These are phyloP conservation scores for Clarias gariepinus DNA, from an alignment of 2,113 vertebrate genomes.

Conservation along the genomic window DNA sequence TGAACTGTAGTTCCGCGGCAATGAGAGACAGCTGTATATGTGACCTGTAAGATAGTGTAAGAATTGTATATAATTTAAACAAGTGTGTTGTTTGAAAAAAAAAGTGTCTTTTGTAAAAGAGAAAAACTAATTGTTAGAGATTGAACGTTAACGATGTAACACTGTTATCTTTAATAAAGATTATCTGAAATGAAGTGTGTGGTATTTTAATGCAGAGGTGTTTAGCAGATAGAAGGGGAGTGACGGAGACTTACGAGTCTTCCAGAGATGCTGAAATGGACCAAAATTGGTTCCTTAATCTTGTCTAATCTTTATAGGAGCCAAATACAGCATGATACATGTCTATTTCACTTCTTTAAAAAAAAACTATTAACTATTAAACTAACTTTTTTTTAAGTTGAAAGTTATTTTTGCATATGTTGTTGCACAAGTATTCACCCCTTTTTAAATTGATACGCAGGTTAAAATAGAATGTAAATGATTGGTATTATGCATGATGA, in stretches of 20 bases:
- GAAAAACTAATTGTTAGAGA: background rate
- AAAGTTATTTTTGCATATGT: background rate
- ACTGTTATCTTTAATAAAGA: background rate
- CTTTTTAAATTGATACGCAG: background rate
- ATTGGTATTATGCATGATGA: too few relatives aligned
- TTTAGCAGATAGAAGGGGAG: background rate
- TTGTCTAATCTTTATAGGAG: too few relatives aligned
- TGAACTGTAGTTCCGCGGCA: background rate
- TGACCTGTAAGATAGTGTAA: constrained; percentile 47
- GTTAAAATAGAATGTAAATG: background rate
- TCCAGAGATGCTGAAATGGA: background rate
- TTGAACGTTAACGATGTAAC: background rate
- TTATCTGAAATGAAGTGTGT: background rate
- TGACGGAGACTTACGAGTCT: background rate
- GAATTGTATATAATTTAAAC: constrained; percentile 40
- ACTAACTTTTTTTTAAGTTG: too few relatives aligned
- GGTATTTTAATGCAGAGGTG: background rate
- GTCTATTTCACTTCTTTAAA: too few relatives aligned
- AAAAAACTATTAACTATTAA: too few relatives aligned
- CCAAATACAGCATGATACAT: too few relatives aligned
- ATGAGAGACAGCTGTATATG: constrained; percentile 18
- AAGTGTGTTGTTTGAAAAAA: constrained; percentile 16
- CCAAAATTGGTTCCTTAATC: too few relatives aligned
- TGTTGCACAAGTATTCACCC: background rate
- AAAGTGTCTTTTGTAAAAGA: constrained; percentile 28